Evolutionary conservation across 2,888 invertebrate species (phyloP).

Genomic region (Noctua pronuba): DNA sequence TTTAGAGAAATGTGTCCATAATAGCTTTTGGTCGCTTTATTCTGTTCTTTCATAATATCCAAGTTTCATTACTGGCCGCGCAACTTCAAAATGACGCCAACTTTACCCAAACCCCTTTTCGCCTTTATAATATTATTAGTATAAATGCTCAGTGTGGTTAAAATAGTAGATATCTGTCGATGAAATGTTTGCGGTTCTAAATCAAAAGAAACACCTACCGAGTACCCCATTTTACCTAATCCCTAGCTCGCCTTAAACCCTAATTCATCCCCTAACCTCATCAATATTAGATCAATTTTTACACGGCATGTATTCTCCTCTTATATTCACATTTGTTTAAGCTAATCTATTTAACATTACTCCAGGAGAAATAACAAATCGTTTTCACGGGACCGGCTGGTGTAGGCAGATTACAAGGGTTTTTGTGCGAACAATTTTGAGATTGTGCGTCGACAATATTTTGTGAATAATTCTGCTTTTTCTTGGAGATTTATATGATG

Average conservation of each 20-base stretch:
- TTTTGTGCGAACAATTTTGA: conserved; percentile 45
- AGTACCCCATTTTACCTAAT: not conserved
- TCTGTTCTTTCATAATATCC: too few species aligned
- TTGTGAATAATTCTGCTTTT: conserved; percentile 34
- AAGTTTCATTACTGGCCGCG: too few species aligned
- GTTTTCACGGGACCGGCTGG: conserved; percentile 35
- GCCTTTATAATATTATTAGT: too few species aligned
- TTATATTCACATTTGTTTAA: conserved; percentile 49
- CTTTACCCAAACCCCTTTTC: too few species aligned
- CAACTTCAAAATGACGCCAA: too few species aligned
- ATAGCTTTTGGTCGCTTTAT: too few species aligned
- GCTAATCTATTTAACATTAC: conserved; percentile 53
- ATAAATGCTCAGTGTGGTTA: not conserved
- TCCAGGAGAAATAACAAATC: conserved; percentile 54
- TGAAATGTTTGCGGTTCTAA: not conserved
- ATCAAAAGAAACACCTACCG: not conserved
- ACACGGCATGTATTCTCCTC: conserved; percentile 34
- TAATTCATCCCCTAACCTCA: conserved; percentile 39
- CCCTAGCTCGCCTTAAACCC: conserved; percentile 6
- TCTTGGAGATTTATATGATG: conserved; percentile 12
- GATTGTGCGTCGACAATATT: conserved; percentile 49
- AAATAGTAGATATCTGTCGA: not conserved
- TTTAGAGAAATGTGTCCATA: too few species aligned
- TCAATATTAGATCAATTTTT: conserved; percentile 54
- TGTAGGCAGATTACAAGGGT: conserved; percentile 54